These are phyloP conservation scores for Brachyptera risi DNA, from an alignment of 2,888 invertebrate genomes.

Conservation along the genomic window DNA sequence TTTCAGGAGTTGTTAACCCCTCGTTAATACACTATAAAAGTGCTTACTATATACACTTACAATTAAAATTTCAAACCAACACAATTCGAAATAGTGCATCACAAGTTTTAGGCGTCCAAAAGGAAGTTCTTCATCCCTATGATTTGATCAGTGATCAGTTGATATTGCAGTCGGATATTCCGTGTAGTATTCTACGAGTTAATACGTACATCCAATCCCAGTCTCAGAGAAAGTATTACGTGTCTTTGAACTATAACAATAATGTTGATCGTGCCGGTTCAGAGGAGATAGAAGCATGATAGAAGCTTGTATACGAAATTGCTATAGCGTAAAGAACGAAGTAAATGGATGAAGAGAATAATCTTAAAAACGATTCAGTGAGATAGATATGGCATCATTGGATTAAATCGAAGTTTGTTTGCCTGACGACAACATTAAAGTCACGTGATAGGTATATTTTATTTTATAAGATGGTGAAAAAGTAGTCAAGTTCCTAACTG, in stretches of 20 bases:
- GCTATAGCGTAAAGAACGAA: neutral
- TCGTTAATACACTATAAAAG: too few relatives aligned
- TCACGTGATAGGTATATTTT: too few relatives aligned
- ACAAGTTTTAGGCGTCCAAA: too few relatives aligned
- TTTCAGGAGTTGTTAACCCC: too few relatives aligned
- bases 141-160: too few relatives aligned
- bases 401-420: neutral
- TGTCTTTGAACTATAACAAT: neutral
- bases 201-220: too few relatives aligned
- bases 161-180: too few relatives aligned
- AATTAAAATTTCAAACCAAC: too few relatives aligned
- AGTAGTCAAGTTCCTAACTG: neutral
- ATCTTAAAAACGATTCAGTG: neutral
- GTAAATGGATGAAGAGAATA: neutral
- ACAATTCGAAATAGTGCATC: too few relatives aligned
- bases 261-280: neutral
- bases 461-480: neutral
- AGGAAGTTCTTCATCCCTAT: too few relatives aligned
- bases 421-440: neutral
- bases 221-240: neutral
- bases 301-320: neutral
- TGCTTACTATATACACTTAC: too few relatives aligned
- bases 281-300: neutral
- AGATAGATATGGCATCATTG: neutral
- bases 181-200: too few relatives aligned